Evolutionary conservation across 2,888 invertebrate genomes (phyloP), one percentile per base, ranked within the genome.

Genomic region (Congeria kusceri): DNA sequence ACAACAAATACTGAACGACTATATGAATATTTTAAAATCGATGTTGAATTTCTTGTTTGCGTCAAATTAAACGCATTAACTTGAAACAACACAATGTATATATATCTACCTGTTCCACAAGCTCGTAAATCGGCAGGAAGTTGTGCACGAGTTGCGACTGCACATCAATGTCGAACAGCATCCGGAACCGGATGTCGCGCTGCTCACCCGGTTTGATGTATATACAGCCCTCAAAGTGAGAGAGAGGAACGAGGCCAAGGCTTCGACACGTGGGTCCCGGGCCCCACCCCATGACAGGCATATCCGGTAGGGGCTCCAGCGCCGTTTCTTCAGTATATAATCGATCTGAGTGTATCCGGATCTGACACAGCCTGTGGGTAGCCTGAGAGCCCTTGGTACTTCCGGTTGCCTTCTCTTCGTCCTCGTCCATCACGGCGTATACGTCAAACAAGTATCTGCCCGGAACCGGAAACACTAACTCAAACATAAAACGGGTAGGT

Each of bases 231-330:
- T 83, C 84, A 44, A 72, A 69, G 53, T 87, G 83, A 0, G 84
- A 73, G 7, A 84, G 53, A 0, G 86, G 81, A 23, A 80, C 49
- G 27, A 87, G 67, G 1, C 86, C 86, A 9, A 80, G 46, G 20
- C 65, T 27, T 27, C 65, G 39, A 59, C 85, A 85, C 18, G 68
- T 53, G 0, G 86, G 86, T 11, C 83, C 84, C 3, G 86, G 86
- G 20, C 87, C 87, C 86, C 86, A 87, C n/a, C 87, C 87, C 47
- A 77, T 76, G 1, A 69, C 71, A 5, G 85, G 87, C 29, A 57
- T 47, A 20, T 82, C 79, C 44, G 87, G 87, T 29, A 85, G 59
- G 0, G 82, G 73, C n/a, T 84, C 82, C 23, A 74, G 11, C n/a
- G 78, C 80, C n/a, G 74, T 79, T 9, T 71, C 67, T 25, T 76